Base-by-base conservation (phyloP, 2,113 vertebrate genomes). In the Nesogale talazaci region DNA sequence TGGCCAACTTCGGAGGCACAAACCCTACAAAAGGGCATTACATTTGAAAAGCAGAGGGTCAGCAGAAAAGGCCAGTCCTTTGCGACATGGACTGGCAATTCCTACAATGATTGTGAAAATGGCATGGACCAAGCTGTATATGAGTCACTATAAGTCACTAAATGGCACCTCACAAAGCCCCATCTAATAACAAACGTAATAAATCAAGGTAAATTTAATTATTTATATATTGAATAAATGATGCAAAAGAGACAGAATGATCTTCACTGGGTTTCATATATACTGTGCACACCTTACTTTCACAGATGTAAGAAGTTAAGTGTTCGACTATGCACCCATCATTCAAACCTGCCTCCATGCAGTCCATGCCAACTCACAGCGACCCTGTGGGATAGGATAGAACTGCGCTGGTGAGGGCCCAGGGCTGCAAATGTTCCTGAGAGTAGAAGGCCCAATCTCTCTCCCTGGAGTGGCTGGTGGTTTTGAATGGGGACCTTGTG, bases 221-320 rank as follows among this genome's bases (percentile, higher is more conserved):
- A 82, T 86, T 25, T 59, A 22, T 34, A 40, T 23, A 84, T 67
- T 80, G 75, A 84, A 81, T 89, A 80, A 72, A 86, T 42, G 25
- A 93, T 22, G 14, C 36, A 91, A 20, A 25, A 74, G 74, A 83
- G 78, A 78, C 2, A 95, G 57, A 52, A 70, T 52, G 22, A 83
- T 92, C 81, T 82, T 83, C 61, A 83, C 75, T 38, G 69, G 15
- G 56, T 90, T 94, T 91, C 63, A 29, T 84, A 80, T 29, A 36
- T 63, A 40, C 57, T 72, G 42, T 67, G 31, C 38, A 65, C 59
- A 86, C 61, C 19, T 90, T 86, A 92, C 25, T 52, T 81, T 86
- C 23, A 86, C 0, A 81, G 61, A 61, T 63, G 84, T 87, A 84
- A 11, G 29, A 76, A 80, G 38, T 69, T 56, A 63, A 52, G 23